Conservation (phyloP, 2,888 invertebrate species). For the Tenthredo notha region DNA sequence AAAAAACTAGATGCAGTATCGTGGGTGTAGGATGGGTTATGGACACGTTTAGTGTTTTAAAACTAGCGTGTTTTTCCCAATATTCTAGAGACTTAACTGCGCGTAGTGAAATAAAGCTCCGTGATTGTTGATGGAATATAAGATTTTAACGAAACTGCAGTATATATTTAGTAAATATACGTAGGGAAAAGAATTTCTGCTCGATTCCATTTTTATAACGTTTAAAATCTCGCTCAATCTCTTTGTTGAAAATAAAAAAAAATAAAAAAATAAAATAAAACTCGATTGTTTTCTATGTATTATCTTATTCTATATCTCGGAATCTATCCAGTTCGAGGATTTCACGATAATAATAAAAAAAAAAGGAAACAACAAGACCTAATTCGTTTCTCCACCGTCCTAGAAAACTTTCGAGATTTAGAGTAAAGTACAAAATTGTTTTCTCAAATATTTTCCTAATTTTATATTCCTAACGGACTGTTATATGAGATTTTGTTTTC, state of each 20-base stretch:
- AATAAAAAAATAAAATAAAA: neutral
- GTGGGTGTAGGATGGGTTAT: neutral
- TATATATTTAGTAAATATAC: too few relatives aligned
- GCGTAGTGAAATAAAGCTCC: neutral
- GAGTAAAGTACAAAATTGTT: neutral
- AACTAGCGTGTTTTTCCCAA: neutral
- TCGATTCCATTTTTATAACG: neutral
- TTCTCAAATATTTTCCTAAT: neutral
- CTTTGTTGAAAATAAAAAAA: neutral
- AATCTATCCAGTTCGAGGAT: neutral
- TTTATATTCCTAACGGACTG: neutral
- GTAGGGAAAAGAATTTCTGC: neutral
- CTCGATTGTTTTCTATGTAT: neutral
- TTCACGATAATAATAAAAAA: neutral
- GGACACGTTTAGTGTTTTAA: neutral
- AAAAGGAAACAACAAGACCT: neutral
- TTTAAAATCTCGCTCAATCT: conserved; percentile 1
- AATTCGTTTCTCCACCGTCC: neutral
- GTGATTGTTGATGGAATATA: neutral
- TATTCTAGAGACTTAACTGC: neutral
- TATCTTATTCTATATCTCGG: neutral
- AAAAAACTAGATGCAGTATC: neutral
- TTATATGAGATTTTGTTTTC: neutral
- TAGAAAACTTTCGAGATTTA: neutral
- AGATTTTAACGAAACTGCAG: neutral